Conservation (phyloP, 2,113 vertebrate genomes). For the Acinonyx jubatus region DNA sequence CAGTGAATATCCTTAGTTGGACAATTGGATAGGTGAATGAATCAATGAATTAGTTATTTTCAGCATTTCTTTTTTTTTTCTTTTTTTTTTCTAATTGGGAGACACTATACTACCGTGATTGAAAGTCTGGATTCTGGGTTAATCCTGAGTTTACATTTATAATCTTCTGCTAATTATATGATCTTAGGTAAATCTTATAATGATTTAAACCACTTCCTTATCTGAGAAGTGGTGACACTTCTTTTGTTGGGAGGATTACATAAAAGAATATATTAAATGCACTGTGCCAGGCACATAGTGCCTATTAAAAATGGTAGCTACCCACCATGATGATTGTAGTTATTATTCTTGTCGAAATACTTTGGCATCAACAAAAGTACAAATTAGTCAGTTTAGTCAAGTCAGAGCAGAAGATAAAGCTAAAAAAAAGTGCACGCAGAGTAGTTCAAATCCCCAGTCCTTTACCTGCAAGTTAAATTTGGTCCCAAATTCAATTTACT, state of each 20-base stretch:
- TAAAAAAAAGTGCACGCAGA: neutral
- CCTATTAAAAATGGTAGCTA: neutral
- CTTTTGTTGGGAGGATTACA: neutral
- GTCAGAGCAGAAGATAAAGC: neutral
- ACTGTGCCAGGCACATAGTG: neutral
- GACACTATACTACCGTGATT: neutral
- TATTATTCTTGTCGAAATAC: neutral
- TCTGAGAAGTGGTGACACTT: neutral
- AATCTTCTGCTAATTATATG: neutral
- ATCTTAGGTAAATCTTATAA: neutral
- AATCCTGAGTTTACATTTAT: neutral
- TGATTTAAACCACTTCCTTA: neutral
- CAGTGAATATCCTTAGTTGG: neutral
- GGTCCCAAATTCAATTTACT: neutral
- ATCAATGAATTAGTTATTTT: neutral
- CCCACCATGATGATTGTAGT: neutral
- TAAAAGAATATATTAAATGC: neutral
- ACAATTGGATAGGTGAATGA: neutral
- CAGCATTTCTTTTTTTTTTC: neutral
- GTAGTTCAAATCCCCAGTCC: neutral
- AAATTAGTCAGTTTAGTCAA: neutral
- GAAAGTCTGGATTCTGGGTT: neutral
- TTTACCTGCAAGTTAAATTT: conserved; percentile 35
- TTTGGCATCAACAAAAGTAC: neutral
- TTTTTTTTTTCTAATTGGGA: neutral